Percentiles rank a stretch among this genome's conserved stretches.
Conservation (phyloP, 64 coral and sea anemone species). For the Hydrozoanthus tunicans region DNA sequence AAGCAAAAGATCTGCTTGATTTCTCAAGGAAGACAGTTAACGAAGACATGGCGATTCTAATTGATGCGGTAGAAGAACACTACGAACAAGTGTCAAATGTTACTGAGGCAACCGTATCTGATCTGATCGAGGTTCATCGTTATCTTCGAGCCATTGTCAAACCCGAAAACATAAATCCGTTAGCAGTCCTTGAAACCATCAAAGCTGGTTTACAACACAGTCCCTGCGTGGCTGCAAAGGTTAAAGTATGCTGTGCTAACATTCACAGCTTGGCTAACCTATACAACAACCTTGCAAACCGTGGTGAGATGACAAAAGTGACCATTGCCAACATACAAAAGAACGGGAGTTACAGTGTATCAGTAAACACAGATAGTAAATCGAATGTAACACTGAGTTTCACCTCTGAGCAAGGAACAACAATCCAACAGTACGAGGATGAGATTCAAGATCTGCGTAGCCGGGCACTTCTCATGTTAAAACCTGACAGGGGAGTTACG, state of each 20-base stretch:
- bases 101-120: slow-evolving; percentile 68
- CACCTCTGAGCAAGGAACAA: slow-evolving; percentile 15
- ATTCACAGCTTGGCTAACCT: slow-evolving; percentile 67
- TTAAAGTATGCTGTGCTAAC: slow-evolving; percentile 57
- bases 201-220: background rate
- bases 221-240: slow-evolving; percentile 54
- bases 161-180: slow-evolving; percentile 4
- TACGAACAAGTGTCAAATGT: slow-evolving; percentile 59
- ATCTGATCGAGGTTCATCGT: slow-evolving; percentile 75
- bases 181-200: background rate
- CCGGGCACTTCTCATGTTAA: slow-evolving; percentile 85
- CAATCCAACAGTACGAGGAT: slow-evolving; percentile 9
- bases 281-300: slow-evolving; percentile 71
- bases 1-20: slow-evolving; percentile 25
- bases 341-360: slow-evolving; percentile 41
- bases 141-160: slow-evolving; percentile 53
- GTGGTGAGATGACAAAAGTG: slow-evolving; percentile 71
- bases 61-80: slow-evolving; percentile 77
- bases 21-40: slow-evolving; percentile 41
- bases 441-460: slow-evolving; percentile 77
- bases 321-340: slow-evolving; percentile 62
- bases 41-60: slow-evolving; percentile 40
- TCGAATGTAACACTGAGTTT: slow-evolving; percentile 1
- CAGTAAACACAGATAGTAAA: slow-evolving; percentile 15
- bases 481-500: slow-evolving; percentile 50